Percentiles rank a stretch among this genome's conserved stretches.
phyloP scores from a whole-genome alignment of 2,888 invertebrate species.

The Cosmorhoe ocellata region DNA sequence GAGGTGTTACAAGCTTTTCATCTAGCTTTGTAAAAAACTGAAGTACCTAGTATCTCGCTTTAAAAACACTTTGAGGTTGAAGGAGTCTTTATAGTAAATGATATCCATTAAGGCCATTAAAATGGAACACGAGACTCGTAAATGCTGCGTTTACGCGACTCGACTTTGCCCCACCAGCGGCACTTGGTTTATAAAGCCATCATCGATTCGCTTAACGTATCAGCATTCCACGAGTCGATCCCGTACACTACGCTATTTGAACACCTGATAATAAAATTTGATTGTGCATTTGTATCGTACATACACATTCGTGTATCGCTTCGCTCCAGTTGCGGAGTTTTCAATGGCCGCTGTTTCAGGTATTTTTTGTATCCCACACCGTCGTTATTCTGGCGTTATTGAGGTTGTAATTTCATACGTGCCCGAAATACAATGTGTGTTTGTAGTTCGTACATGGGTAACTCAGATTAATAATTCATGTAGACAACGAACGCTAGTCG shows the following conservation, averaged over 20 bases:
- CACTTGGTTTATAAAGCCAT: slow-evolving; percentile 30
- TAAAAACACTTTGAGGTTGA: no score
- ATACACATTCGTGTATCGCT: slow-evolving; percentile 35
- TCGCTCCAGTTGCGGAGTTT: slow-evolving; percentile 37
- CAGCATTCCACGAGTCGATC: slow-evolving; percentile 21
- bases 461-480: slow-evolving; percentile 31
- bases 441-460: slow-evolving; percentile 22
- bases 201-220: slow-evolving; percentile 26
- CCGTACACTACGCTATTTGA: slow-evolving; percentile 27
- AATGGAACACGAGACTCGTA: slow-evolving; percentile 40
- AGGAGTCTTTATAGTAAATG: slow-evolving; percentile 5
- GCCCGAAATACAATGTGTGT: slow-evolving; percentile 29
- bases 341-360: slow-evolving; percentile 34
- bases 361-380: slow-evolving; percentile 33
- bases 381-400: slow-evolving; percentile 35
- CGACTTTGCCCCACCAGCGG: slow-evolving; percentile 26
- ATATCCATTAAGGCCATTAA: slow-evolving; percentile 42
- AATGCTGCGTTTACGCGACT: slow-evolving; percentile 33
- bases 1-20: no score
- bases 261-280: slow-evolving; percentile 37
- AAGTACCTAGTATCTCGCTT: no score
- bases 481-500: slow-evolving; percentile 29
- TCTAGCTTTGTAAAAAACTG: no score
- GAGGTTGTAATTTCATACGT: slow-evolving; percentile 37
- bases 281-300: slow-evolving; percentile 32